Evolutionary conservation across 2,888 invertebrate species (phyloP), one percentile per base, ranked within the genome.

Genomic region (Drosophila macrospina): DNA sequence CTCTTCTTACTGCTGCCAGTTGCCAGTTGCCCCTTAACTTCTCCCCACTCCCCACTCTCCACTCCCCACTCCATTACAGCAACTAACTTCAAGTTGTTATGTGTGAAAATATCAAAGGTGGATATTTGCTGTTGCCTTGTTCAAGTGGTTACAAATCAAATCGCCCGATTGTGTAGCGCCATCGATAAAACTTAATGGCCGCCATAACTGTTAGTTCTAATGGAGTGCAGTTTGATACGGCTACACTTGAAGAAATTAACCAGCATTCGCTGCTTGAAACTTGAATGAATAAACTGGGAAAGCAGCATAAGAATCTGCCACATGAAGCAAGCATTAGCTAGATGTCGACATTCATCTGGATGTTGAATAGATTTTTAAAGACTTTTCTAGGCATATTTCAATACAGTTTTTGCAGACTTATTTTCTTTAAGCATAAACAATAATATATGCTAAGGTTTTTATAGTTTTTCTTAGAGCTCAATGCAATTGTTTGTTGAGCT

Each of bases 161-260:
- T 81, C 61, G 62, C 24, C 36, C 20, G 60, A 64, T 64, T 47
- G 42, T 56, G 61, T 65, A 89, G 88, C 88, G 86, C 88, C 90
- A 84, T 84, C 77, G 88, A 90, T 90, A 91, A 91, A 91, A 90
- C 81, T 89, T 90, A 88, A 91, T 91, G 79, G 80, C 90, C 73
- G 63, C 84, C 83, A 90, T 91, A 90, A 87, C 89, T 89, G 88
- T 91, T 90, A 68, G 66, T 42, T 37, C 66, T 80, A 83, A 87
- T 74, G 52, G 69, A 74, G 54, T 74, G 74, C 28, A 74, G 74
- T 74, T 54, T 45, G 52, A 74, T n/a, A 30, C 13, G 20, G 13
- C 20, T 72, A 32, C 73, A 73, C 78, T 60, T 7, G 10, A 20
- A 10, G 59, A 73, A 74, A 57, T 42, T 1, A 6, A 7, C 28